Base-by-base conservation (phyloP, 35 echinoderm and acorn worm genomes). In the Apostichopus parvimensis region DNA sequence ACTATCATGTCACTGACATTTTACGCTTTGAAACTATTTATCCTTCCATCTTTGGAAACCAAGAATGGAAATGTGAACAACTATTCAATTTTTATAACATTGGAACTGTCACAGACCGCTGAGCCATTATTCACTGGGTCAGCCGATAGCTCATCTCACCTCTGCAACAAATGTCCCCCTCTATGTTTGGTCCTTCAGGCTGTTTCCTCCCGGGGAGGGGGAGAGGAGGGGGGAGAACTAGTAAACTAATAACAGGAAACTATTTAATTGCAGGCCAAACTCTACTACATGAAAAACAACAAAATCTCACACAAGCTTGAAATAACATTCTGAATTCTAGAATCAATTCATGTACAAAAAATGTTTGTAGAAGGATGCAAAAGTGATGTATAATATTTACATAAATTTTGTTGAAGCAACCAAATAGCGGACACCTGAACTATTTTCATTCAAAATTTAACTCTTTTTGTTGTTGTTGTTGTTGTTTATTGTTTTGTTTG, bases 311-410 rank as follows among this genome's bases (percentile, higher is more conserved):
- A 11, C 7, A 75, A 75, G 71, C 12, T 2, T 75, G 71, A 75
- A 75, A 75, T 75, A 22, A 18, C 20, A n/a, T 75, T 75, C 71
- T 20, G 71, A 75, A 75, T 75, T 61, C 12, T 61, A 18, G 14
- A 18, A 75, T 75, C 71, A 75, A 75, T 75, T 75, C 71, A 75
- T 75, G 71, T 75, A 75, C 71, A 75, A 75, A 75, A 75, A 21
- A 12, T 75, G 15, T 75, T 75, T 75, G 15, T 75, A 75, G 71
- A 75, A 75, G 71, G 71, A 75, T 75, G 71, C 71, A 75, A 75
- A 75, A 75, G 71, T 75, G 71, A 75, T 75, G 58, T 61, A 61
- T 61, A 24, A 20, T 75, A 75, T 75, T 14, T 75, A 75, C 71
- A 75, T 75, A 75, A 75, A 75, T 7, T 75, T 75, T 61, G 34